phyloP scores from a whole-genome alignment of 2,113 vertebrate genomes.

The Brachirus orientalis region DNA sequence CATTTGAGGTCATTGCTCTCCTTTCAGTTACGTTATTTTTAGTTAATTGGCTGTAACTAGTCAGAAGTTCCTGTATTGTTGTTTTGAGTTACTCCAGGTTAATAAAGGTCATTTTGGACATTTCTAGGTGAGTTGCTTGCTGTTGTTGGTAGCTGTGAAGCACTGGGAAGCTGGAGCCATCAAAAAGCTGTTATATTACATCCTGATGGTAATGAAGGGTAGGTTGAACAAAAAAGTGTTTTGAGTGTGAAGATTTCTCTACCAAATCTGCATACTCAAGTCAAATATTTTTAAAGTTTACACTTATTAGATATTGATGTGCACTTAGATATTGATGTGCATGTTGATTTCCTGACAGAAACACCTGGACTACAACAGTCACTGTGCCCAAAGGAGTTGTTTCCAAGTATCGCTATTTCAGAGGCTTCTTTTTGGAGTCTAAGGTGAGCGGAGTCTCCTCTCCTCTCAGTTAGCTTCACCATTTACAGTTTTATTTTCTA shows the following conservation, averaged over 20 bases:
- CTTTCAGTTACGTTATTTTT: background rate
- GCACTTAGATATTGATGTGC: background rate
- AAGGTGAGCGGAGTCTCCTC: slow-evolving; percentile 85
- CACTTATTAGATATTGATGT: no score
- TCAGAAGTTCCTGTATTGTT: background rate
- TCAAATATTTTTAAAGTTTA: no score
- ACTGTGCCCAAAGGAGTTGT: slow-evolving; percentile 81
- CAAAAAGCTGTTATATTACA: slow-evolving; percentile 85
- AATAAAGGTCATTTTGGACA: background rate
- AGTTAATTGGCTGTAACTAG: background rate
- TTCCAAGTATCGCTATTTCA: slow-evolving; percentile 91
- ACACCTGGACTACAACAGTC: slow-evolving; percentile 84
- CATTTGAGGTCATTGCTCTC: no score
- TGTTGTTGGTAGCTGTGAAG: slow-evolving; percentile 89
- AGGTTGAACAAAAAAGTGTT: slow-evolving; percentile 20
- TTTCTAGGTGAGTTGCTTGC: slow-evolving; percentile 91
- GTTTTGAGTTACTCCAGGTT: background rate
- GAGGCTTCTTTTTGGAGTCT: slow-evolving; percentile 90
- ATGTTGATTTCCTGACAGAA: slow-evolving; percentile 66
- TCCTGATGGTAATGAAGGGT: slow-evolving; percentile 78
- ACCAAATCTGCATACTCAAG: no score
- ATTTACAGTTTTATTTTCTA: background rate
- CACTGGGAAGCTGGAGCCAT: slow-evolving; percentile 90
- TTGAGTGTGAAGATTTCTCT: no score
- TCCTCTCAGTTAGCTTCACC: background rate